Base-by-base conservation (phyloP, 2,888 invertebrate species). In the Meghimatium bilineatum region DNA sequence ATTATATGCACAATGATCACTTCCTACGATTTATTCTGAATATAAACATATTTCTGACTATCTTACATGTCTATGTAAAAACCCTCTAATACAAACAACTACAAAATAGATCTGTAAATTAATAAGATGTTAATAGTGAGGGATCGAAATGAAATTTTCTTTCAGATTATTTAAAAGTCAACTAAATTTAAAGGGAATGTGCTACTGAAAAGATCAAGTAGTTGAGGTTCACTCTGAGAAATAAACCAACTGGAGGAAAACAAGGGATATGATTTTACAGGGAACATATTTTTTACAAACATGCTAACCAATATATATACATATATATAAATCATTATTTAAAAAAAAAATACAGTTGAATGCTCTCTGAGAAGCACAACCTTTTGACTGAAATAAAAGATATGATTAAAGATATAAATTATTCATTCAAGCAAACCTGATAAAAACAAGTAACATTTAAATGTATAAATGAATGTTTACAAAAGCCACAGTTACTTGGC, bases 401-500 rank as follows among this genome's bases (percentile, higher is more conserved):
- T 26, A 71, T 26, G 38, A 71, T 26, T 23, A n/a, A 63, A 56
- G 17, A 56, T 36, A 38, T 14, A 29, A 29, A 66, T 32, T 1
- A 29, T 20, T 14, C 10, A 29, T 20, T 14, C 32, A 32, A 44
- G 29, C n/a, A 44, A 72, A 44, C 10, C 12, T 10, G 26, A 72
- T 14, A 38, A 72, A 26, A 44, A 44, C 49, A 56, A 72, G 72
- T 38, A 44, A 12, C 44, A 44, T 14, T n/a, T 66, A 32, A 29
- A 23, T 44, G 72, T 3, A 49, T 26, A 44, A 8, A 10, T 44
- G 23, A n/a, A 72, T 49, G 6, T 71, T 72, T 1, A 29, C 5
- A 29, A 72, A 72, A n/a, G 38, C 69, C n/a, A 44, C 26, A 72
- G 49, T 72, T 72, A 72, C 49, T 72, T 72, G 49, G n/a, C 72